Base-by-base conservation (phyloP, 1,140 invertebrate species). In the Neuroterus valhalla region DNA sequence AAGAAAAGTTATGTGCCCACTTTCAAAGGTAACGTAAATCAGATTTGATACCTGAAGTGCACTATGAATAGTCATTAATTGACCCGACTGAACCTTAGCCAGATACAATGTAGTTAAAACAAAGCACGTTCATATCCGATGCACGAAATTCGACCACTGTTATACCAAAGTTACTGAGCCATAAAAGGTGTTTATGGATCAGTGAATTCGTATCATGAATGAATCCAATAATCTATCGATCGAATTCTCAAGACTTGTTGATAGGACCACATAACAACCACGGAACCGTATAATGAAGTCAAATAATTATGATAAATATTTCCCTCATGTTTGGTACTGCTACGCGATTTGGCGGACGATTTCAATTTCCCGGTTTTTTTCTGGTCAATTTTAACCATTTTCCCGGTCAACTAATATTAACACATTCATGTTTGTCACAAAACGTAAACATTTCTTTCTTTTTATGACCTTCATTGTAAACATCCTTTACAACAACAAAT, bases 121-220 rank as follows among this genome's bases (percentile, higher is more conserved):
- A 62, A 62, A 62, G 55, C 23, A 62, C 31, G 55, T 62, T 62
- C 55, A 62, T 62, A 62, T 62, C 55, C 23, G 55, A 62, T 62
- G 23, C 55, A 62, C 55, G 55, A 62, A 62, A 62, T 62, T 62
- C 55, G 55, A 31, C 31, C 19, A 12, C 38, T 68, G 17, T 68
- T 45, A 42, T 43, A 43, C n/a, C 42, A 68, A 26, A 68, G 17
- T 68, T 17, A 68, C 43, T 44, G 43, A 68, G 44, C 14, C 66
- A 44, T 45, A 68, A 62, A 62, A 62, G 55, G 26, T 62, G 55
- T 62, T 62, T 62, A 23, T 62, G 55, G 55, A 38, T 62, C 55
- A 62, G 6, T 62, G 55, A 62, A 23, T 38, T 38, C n/a, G 55
- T 38, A 62, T 62, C 10, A 31, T 62, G 31, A 31, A 31, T 55